Evolutionary conservation across 2,888 invertebrate genomes (phyloP).

Genomic region (Cynaeus angustus): DNA sequence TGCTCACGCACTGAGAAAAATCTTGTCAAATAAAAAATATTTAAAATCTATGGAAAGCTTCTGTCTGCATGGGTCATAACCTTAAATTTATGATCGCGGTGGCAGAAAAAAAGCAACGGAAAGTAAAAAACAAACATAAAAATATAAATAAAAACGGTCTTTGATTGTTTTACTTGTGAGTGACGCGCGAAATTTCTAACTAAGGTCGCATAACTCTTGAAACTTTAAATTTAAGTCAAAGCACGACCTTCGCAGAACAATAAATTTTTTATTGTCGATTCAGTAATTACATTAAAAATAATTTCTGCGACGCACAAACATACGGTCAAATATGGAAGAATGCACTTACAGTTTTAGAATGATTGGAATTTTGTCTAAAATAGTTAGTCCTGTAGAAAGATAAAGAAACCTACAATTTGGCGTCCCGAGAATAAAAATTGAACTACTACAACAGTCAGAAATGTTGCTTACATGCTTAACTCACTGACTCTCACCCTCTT

Average conservation of each 20-base stretch:
- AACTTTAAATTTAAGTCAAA: conserved; percentile 25
- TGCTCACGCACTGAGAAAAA: conserved; percentile 28
- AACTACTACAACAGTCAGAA: conserved; percentile 43
- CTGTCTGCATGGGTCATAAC: conserved; percentile 34
- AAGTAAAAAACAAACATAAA: conserved; percentile 32
- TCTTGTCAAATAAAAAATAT: conserved; percentile 30
- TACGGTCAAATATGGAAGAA: not conserved
- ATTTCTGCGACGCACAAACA: not conserved
- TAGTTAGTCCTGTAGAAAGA: conserved; percentile 1
- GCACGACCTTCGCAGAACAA: conserved; percentile 33
- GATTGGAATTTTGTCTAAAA: not conserved
- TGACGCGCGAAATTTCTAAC: conserved; percentile 6
- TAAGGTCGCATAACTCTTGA: not conserved
- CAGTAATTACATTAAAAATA: conserved; percentile 3
- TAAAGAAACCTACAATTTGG: conserved; percentile 23
- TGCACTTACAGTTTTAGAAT: too few relatives aligned
- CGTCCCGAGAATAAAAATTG: conserved; percentile 3
- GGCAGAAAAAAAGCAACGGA: conserved; percentile 22
- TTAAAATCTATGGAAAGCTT: conserved; percentile 21
- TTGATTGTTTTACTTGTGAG: conserved; percentile 19
- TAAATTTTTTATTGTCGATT: conserved; percentile 37
- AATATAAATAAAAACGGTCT: conserved; percentile 20
- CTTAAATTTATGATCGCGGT: conserved; percentile 28
- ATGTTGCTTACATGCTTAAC: conserved; percentile 58
- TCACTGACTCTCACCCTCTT: conserved; percentile 57